A percentile compares a stretch with the other conserved stretches of the same genome.
Conservation (phyloP, 2,113 vertebrate genomes). For the Orycteropus afer region DNA sequence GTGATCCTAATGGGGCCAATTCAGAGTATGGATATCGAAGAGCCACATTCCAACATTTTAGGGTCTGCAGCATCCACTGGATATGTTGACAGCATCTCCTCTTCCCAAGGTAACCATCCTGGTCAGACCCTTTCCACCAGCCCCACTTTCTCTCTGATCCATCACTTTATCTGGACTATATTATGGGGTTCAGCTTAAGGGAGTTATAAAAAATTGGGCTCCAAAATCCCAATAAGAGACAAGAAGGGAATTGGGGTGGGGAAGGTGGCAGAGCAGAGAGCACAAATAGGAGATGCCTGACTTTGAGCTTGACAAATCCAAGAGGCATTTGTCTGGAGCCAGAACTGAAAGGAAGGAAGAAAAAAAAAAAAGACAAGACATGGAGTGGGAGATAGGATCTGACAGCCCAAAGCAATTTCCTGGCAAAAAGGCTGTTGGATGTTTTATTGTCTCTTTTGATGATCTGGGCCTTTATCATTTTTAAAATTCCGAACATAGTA, state of each 20-base stretch:
- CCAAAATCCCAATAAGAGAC: neutral
- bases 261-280: neutral
- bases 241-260: slow-evolving; percentile 12
- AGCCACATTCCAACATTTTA: fast-evolving
- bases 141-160: neutral
- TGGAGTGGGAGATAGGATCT: neutral
- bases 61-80: neutral
- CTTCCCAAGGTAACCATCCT: neutral
- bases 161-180: neutral
- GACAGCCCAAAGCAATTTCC: slow-evolving; percentile 37
- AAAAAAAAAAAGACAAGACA: neutral
- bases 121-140: neutral
- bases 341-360: neutral
- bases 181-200: neutral
- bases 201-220: neutral
- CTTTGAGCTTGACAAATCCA: slow-evolving; percentile 15
- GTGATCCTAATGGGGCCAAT: neutral
- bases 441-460: neutral
- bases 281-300: neutral
- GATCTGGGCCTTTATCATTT: neutral
- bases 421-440: neutral
- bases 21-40: neutral
- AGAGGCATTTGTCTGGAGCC: neutral
- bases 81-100: fast-evolving
- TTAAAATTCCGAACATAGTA: neutral